A percentile compares a stretch with the other conserved stretches of the same genome.
phyloP scores from a whole-genome alignment of 2,797 vertebrate species.

The Lepilemur ruficaudatus region DNA sequence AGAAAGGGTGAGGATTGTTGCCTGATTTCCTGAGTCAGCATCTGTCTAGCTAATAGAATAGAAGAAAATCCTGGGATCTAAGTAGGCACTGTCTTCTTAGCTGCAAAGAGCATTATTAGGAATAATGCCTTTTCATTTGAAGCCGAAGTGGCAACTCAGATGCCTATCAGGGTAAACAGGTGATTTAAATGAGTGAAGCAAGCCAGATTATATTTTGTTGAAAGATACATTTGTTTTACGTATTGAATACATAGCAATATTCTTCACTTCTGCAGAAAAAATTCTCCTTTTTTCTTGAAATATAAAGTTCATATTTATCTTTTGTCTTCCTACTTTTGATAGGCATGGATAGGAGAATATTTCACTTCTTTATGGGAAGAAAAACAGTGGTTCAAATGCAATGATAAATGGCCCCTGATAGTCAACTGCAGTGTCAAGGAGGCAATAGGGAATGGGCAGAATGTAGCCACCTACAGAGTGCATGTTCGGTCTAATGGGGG shows the following conservation, averaged over 20 bases:
- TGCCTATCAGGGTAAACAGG: not conserved
- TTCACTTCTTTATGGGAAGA: not conserved
- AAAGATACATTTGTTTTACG: not conserved
- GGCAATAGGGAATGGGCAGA: not conserved
- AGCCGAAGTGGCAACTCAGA: not conserved
- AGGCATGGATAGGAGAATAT: not conserved
- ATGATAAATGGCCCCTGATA: not conserved
- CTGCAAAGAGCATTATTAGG: not conserved
- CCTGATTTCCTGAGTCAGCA: not conserved
- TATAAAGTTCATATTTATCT: not conserved
- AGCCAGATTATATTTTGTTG: not conserved
- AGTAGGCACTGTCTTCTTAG: not conserved
- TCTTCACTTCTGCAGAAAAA: not conserved
- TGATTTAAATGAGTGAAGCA: constrained; percentile 6
- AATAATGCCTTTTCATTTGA: not conserved
- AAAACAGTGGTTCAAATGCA: not conserved
- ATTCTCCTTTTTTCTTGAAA: not conserved
- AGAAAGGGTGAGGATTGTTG: not conserved
- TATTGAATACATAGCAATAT: not conserved
- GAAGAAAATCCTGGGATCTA: not conserved
- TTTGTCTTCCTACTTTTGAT: not conserved
- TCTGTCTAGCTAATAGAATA: not conserved
- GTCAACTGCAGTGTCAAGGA: not conserved
- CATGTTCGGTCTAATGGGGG: not conserved
- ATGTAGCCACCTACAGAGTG: not conserved